Evolutionary conservation across 2,797 vertebrate genomes (phyloP).

Genomic region (Paguma larvata): DNA sequence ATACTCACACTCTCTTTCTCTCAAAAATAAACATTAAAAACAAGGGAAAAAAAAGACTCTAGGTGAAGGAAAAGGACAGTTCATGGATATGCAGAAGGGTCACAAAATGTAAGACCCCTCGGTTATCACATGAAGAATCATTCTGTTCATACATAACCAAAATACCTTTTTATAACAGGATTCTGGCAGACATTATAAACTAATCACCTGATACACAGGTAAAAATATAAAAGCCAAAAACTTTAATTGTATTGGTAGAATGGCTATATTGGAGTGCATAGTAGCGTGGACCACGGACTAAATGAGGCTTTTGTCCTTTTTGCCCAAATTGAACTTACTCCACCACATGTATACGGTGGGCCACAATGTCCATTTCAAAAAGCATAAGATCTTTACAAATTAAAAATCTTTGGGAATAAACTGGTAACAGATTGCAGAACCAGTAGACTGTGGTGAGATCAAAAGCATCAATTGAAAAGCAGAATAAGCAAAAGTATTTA

Average conservation of each 20-base stretch:
- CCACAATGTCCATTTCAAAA: not conserved
- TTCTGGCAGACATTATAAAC: not conserved
- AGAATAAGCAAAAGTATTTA: not conserved
- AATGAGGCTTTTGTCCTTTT: not conserved
- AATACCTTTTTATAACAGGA: not conserved
- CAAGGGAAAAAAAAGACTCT: not conserved
- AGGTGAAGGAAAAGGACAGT: not conserved
- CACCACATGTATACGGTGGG: not conserved
- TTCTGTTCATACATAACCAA: not conserved
- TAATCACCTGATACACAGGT: not conserved
- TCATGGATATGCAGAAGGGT: not conserved
- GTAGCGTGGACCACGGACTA: not conserved
- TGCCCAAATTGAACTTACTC: not conserved
- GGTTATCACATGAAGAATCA: not conserved
- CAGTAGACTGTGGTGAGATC: not conserved
- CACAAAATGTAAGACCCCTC: not conserved
- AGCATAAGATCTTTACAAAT: not conserved
- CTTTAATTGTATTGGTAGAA: not conserved
- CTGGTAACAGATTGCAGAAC: not conserved
- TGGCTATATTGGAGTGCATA: not conserved
- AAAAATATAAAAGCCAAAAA: not conserved
- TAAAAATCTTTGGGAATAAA: not conserved
- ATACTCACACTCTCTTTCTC: too few relatives aligned
- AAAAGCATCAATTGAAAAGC: not conserved
- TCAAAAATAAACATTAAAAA: too few relatives aligned